Evolutionary conservation across 2,888 invertebrate species (phyloP).

Genomic region (Brachycybe producta): DNA sequence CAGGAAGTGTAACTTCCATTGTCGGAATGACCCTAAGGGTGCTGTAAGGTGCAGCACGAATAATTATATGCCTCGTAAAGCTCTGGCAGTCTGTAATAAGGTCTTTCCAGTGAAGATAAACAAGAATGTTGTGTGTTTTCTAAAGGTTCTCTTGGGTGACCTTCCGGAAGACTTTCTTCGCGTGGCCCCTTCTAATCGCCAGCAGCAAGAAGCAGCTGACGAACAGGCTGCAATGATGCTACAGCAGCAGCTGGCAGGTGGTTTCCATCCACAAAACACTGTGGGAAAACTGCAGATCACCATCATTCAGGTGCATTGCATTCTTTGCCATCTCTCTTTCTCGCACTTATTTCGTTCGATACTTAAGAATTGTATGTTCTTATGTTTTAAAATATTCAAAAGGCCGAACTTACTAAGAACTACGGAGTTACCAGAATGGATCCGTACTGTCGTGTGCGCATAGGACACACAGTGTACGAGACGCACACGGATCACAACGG

Average conservation of each 20-base stretch:
- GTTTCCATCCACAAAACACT: constrained; percentile 35
- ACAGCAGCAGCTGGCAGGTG: constrained; percentile 33
- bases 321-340: neutral
- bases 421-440: constrained; percentile 93
- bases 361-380: neutral
- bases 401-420: constrained; percentile 83
- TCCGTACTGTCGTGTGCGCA: constrained; percentile 80
- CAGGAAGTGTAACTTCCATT: too few species aligned
- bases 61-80: too few species aligned
- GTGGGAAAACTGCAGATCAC: constrained; percentile 68
- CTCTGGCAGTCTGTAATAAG: too few species aligned
- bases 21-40: too few species aligned
- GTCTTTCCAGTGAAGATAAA: too few species aligned
- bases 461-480: constrained; percentile 90
- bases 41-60: too few species aligned
- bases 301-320: constrained; percentile 51
- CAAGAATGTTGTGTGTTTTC: too few species aligned
- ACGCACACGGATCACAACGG: constrained; percentile 90
- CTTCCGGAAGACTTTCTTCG: constrained; percentile 64
- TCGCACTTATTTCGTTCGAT: constrained; percentile 16
- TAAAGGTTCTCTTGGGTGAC: constrained; percentile 56
- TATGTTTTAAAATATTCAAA: neutral
- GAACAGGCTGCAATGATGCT: constrained; percentile 48
- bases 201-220: constrained; percentile 60
- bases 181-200: constrained; percentile 36